phyloP scores from a whole-genome alignment of 2,113 vertebrate genomes.

The Cottus gobio region DNA sequence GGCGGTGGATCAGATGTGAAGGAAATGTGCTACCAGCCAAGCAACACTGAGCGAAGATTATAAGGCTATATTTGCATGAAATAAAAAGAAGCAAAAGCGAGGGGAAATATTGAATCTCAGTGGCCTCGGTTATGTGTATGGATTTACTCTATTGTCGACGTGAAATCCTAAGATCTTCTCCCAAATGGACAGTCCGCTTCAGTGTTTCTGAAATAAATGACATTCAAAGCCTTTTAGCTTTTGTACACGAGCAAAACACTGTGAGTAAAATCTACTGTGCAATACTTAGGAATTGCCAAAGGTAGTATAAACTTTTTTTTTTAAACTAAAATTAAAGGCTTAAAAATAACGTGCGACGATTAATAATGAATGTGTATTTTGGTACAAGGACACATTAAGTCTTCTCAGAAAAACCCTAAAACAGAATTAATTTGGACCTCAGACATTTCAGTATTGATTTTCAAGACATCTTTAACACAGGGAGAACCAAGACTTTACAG shows the following conservation, averaged over 20 bases:
- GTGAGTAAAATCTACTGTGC: background rate
- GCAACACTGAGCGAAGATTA: conserved; percentile 28
- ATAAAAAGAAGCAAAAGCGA: conserved; percentile 19
- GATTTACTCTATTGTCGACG: background rate
- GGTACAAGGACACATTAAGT: background rate
- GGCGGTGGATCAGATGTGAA: conserved; percentile 25
- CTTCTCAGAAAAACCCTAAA: background rate
- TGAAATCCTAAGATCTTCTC: background rate
- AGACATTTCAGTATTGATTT: conserved; percentile 11
- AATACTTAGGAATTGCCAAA: background rate
- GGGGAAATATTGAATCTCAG: conserved; percentile 1
- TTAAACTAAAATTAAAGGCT: background rate
- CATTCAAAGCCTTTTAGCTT: background rate
- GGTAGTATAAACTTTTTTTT: background rate
- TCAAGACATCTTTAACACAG: background rate
- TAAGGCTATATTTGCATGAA: conserved; percentile 27
- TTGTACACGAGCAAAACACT: background rate
- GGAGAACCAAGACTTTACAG: background rate
- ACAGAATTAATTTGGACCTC: background rate
- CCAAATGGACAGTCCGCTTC: conserved; percentile 8
- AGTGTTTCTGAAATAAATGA: conserved; percentile 9
- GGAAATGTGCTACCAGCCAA: background rate
- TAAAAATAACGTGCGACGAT: background rate
- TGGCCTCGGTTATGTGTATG: conserved; percentile 2
- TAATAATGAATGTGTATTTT: background rate